Base-by-base conservation (phyloP, 2,797 vertebrate species). In the Poeciliopsis infans region DNA sequence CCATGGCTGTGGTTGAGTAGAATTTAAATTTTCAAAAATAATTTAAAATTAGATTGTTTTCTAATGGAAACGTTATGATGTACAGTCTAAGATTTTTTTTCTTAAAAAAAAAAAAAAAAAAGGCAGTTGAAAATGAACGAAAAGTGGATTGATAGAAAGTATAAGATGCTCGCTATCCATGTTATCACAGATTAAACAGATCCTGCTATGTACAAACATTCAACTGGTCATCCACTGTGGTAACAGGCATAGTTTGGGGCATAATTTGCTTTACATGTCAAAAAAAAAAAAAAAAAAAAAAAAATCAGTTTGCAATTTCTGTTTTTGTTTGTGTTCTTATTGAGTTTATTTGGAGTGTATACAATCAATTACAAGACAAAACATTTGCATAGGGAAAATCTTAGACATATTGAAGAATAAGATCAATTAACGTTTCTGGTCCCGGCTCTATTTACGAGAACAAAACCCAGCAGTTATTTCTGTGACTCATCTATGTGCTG, bases 41-140 rank as follows among this genome's bases (percentile, higher is more conserved):
- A 89, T 91, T 92, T 91, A 75, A 90, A 89, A 89, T 83, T 89
- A 88, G 86, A 87, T 89, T 89, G 85, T 94, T 83, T 93, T 94
- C 80, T 86, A 89, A 92, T 91, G 88, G 84, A 87, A 92, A 89
- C 85, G 80, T 93, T 92, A 89, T 93, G 89, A 93, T 95, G 94
- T 95, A 95, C 92, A 95, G 93, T 94, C 92, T 95, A 94, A 95
- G 93, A 87, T 93, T 93, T 91, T 39, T 68, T 68, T 66, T 41
- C 7, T 8, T 20, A 10, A 53, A 53, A 53, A 51, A 61, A 8
- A 23, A n/a, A 51, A 51, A 51, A 61, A 61, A 33, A 59, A 72
- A 87, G 88, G 93, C 87, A 94, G 88, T 91, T 93, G 72, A 93
- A 92, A 89, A 81, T 92, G 87, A 80, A 90, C 86, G 84, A 87